Percentiles rank a stretch among this genome's conserved stretches.
phyloP scores from a whole-genome alignment of 2,113 vertebrate species.

The Morphnarchus princeps region DNA sequence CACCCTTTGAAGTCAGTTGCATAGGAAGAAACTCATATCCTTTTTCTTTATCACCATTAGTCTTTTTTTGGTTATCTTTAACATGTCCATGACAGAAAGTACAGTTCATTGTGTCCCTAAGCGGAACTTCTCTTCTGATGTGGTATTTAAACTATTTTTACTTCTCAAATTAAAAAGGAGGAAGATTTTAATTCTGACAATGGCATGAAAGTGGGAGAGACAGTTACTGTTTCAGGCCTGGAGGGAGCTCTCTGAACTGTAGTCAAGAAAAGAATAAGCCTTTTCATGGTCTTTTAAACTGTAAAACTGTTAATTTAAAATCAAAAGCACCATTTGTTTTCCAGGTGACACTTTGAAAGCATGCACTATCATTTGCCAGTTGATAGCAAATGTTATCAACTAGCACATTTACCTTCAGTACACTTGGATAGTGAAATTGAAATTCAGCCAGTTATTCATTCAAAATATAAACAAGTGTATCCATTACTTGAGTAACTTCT shows the following conservation, averaged over 20 bases:
- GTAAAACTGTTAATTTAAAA: not conserved
- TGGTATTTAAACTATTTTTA: constrained; percentile 30
- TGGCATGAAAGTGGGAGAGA: not conserved
- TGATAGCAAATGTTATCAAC: not conserved
- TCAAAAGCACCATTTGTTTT: not conserved
- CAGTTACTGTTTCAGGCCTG: not conserved
- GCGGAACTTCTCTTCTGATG: not conserved
- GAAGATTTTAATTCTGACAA: not conserved
- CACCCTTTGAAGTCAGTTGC: not conserved
- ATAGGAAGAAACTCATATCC: not conserved
- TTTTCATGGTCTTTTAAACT: not conserved
- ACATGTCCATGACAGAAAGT: not conserved
- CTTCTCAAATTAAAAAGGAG: not conserved
- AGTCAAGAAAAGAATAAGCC: not conserved
- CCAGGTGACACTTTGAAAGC: not conserved
- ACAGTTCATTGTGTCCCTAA: not conserved
- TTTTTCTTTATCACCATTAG: not conserved
- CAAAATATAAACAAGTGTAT: not conserved
- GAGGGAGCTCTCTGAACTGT: not conserved
- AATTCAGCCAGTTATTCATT: not conserved
- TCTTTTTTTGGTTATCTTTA: not conserved
- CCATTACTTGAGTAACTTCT: not conserved
- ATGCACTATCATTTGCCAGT: not conserved
- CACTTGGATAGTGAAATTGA: not conserved
- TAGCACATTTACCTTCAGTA: not conserved